A percentile compares a stretch with the other conserved stretches of the same genome.
These are phyloP conservation scores for mouse (Mus musculus) DNA, from an alignment of 2,113 vertebrate species.

Conservation along the genomic window GRCm39 chr7:127040501-127041000, in stretches of 20 bases:
- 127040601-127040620: neutral
- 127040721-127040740: neutral
- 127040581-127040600: too few relatives aligned
- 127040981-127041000: neutral
- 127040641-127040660: neutral
- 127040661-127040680: neutral
- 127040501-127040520: too few relatives aligned
- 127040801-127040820: neutral
- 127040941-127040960: neutral
- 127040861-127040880: neutral
- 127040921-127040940: neutral
- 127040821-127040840: neutral
- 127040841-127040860: neutral
- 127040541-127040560: too few relatives aligned
- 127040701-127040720: neutral
- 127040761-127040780: slow-evolving; percentile 25
- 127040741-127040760: neutral
- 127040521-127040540: too few relatives aligned
- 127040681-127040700: neutral
- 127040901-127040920: neutral
- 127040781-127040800: neutral
- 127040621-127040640: neutral
- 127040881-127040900: neutral
- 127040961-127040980: neutral
- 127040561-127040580: too few relatives aligned